Percentiles rank a stretch among this genome's conserved stretches.
Evolutionary conservation across 1,140 invertebrate species (phyloP).

Genomic region (Aphelinus atriplicis): DNA sequence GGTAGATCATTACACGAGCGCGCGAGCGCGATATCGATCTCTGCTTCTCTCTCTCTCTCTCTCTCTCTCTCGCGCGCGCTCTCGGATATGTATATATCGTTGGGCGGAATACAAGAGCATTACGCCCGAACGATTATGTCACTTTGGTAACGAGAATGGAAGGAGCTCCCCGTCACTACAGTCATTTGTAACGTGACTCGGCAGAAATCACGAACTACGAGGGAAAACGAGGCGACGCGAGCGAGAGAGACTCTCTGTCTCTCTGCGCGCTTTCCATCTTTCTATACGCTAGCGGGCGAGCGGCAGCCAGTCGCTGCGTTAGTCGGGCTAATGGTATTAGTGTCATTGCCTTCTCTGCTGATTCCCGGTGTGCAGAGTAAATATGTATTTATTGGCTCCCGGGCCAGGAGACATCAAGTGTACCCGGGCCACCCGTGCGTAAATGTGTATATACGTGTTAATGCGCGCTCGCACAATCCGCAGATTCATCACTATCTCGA

Average conservation of each 20-base stretch:
- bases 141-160: slow-evolving; percentile 59
- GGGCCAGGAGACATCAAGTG: slow-evolving; percentile 27
- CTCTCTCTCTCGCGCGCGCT: slow-evolving; percentile 17
- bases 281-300: background rate
- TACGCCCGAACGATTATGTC: slow-evolving; percentile 58
- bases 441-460: background rate
- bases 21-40: slow-evolving; percentile 39
- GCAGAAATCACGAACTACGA: slow-evolving; percentile 57
- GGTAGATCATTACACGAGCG: slow-evolving; percentile 50
- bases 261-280: slow-evolving; percentile 8
- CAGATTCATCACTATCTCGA: no score
- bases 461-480: no score
- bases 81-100: slow-evolving; percentile 5
- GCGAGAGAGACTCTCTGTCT: slow-evolving; percentile 13
- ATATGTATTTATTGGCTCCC: slow-evolving; percentile 60
- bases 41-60: slow-evolving; percentile 40
- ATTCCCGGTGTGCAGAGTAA: slow-evolving; percentile 51
- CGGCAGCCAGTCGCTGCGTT: slow-evolving; percentile 16
- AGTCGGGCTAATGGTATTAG: slow-evolving; percentile 55
- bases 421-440: background rate
- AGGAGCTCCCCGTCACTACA: slow-evolving; percentile 46
- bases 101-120: slow-evolving; percentile 37
- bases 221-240: slow-evolving; percentile 30
- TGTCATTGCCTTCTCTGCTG: slow-evolving; percentile 53
- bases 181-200: slow-evolving; percentile 63